These are phyloP conservation scores for Haemorhous mexicanus DNA, from an alignment of 2,113 vertebrate species.

Conservation along the genomic window DNA sequence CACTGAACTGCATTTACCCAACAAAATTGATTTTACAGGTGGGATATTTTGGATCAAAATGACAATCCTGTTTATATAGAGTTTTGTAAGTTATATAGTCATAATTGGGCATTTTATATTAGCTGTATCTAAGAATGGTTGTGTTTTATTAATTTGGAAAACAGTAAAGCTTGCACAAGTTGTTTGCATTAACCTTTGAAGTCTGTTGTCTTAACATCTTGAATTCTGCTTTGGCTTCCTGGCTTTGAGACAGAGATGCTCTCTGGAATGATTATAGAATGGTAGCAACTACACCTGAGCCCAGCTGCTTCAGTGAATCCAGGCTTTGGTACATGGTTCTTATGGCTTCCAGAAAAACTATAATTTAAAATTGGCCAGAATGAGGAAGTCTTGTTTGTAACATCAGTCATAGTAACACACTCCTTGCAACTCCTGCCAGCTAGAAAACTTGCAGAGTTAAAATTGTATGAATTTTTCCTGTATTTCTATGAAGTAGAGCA, in stretches of 20 bases:
- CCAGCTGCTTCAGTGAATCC: not conserved
- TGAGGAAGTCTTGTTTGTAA: rapidly evolving
- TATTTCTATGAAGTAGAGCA: not conserved
- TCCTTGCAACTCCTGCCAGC: not conserved
- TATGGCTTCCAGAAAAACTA: not conserved
- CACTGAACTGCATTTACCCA: not conserved
- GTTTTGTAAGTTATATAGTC: not conserved
- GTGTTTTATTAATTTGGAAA: not conserved
- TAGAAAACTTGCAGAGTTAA: not conserved
- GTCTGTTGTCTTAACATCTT: conserved; percentile 5
- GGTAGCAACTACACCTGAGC: not conserved
- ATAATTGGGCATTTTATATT: not conserved
- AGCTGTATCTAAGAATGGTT: not conserved
- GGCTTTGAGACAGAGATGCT: not conserved
- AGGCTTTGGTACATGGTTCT: not conserved
- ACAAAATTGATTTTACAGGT: not conserved
- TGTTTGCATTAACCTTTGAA: conserved; percentile 4
- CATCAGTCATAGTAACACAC: not conserved
- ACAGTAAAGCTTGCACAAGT: not conserved
- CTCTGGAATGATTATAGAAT: not conserved
- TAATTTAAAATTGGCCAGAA: not conserved
- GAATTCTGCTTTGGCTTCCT: not conserved
- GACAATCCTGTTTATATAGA: not conserved
- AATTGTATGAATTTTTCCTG: not conserved
- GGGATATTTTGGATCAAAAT: not conserved